A percentile compares a stretch with the other conserved stretches of the same genome.
phyloP scores from a whole-genome alignment of 2,888 invertebrate genomes.

The Dusona sp. region DNA sequence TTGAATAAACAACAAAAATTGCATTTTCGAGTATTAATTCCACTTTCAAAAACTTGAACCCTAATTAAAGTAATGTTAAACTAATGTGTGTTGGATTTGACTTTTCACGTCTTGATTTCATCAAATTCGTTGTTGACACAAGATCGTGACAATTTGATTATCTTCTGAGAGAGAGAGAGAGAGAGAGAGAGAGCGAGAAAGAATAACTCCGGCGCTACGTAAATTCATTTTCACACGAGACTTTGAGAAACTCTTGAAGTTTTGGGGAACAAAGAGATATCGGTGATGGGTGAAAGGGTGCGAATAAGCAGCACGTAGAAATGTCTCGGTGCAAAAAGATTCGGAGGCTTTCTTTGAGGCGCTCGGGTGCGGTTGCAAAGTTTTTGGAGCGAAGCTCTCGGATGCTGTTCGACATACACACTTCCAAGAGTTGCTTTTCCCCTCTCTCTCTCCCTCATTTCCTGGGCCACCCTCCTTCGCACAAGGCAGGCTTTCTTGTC shows the following conservation, averaged over 20 bases:
- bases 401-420: constrained; percentile 39
- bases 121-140: background rate
- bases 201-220: background rate
- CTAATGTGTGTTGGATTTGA: background rate
- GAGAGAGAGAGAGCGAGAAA: background rate
- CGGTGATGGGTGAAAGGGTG: constrained; percentile 32
- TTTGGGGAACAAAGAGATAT: constrained; percentile 18
- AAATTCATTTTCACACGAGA: constrained; percentile 59
- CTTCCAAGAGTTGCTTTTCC: constrained; percentile 20
- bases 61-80: background rate
- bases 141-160: background rate
- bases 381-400: constrained; percentile 56
- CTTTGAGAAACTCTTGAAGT: background rate
- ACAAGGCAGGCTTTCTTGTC: constrained; percentile 21
- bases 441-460: constrained; percentile 43
- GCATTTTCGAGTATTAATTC: background rate
- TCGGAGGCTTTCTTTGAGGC: constrained; percentile 33
- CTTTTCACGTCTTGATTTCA: background rate
- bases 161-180: too few relatives aligned
- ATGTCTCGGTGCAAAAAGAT: constrained; percentile 39
- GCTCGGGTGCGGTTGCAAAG: constrained; percentile 51
- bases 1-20: background rate
- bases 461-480: constrained; percentile 60
- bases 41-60: background rate
- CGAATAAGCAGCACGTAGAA: constrained; percentile 53